These are phyloP conservation scores for Hipposideros armiger DNA, from an alignment of 2,113 vertebrate genomes.

Conservation along the genomic window DNA sequence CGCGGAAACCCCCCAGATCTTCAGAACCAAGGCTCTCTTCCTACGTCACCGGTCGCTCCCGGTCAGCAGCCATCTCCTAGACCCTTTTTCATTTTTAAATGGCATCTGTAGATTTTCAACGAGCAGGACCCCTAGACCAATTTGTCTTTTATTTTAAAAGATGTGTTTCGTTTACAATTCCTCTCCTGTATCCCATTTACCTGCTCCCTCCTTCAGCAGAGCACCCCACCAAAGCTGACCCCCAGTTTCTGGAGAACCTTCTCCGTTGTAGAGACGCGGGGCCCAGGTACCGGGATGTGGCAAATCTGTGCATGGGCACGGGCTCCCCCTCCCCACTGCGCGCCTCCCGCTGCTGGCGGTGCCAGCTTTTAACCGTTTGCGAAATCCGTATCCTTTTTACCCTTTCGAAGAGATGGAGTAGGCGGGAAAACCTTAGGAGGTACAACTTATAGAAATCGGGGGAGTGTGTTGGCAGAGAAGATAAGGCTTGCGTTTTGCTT, in stretches of 20 bases:
- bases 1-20: neutral
- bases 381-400: neutral
- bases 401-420: neutral
- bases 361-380: neutral
- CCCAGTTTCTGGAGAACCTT: neutral
- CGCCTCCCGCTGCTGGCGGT: neutral
- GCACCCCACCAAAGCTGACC: neutral
- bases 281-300: fast-evolving
- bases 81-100: neutral
- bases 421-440: neutral
- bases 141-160: conserved; percentile 27
- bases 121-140: neutral
- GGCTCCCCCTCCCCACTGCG: fast-evolving
- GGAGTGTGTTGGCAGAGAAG: neutral
- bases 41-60: neutral
- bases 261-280: fast-evolving
- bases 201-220: neutral
- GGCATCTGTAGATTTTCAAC: neutral
- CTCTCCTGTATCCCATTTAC: neutral
- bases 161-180: neutral
- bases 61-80: fast-evolving
- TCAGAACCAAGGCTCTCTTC: neutral
- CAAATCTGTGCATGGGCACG: neutral
- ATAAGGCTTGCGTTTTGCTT: neutral
- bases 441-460: neutral